phyloP scores from a whole-genome alignment of 2,797 vertebrate genomes.

The Morelia viridis region DNA sequence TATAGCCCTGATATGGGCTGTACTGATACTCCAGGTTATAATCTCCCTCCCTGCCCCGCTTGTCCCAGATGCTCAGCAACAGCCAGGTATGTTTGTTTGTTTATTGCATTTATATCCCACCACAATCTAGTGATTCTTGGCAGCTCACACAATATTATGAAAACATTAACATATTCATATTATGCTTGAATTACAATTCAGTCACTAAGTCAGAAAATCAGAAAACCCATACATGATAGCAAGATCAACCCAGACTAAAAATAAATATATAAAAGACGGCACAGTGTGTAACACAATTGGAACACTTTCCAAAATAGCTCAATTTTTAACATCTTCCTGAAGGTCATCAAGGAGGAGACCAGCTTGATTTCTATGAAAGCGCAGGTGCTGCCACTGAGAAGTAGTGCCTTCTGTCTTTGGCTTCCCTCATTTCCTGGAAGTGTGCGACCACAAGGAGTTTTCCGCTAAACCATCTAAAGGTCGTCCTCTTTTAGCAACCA shows the following conservation, averaged over 20 bases:
- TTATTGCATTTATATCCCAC: neutral
- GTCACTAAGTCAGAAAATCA: neutral
- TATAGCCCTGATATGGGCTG: conserved; percentile 99
- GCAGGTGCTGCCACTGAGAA: neutral
- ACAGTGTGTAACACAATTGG: neutral
- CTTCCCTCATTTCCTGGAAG: neutral
- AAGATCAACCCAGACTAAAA: neutral
- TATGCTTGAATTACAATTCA: neutral
- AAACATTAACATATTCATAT: neutral
- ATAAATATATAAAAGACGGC: neutral
- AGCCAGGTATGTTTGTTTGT: conserved; percentile 68
- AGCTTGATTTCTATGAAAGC: neutral
- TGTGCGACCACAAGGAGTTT: neutral
- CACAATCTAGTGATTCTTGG: neutral
- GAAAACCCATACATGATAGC: neutral
- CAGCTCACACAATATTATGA: neutral
- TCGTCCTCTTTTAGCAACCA: neutral
- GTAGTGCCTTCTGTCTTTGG: neutral
- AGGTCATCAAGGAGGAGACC: neutral
- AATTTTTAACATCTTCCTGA: neutral
- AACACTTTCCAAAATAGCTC: neutral
- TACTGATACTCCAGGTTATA: conserved; percentile 85
- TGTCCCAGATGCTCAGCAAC: conserved; percentile 67
- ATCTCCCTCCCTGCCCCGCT: conserved; percentile 81
- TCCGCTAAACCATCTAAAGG: neutral